A percentile compares a stretch with the other conserved stretches of the same genome.
Evolutionary conservation across 1,140 invertebrate genomes (phyloP).

Genomic region (Magallana ariakensis): DNA sequence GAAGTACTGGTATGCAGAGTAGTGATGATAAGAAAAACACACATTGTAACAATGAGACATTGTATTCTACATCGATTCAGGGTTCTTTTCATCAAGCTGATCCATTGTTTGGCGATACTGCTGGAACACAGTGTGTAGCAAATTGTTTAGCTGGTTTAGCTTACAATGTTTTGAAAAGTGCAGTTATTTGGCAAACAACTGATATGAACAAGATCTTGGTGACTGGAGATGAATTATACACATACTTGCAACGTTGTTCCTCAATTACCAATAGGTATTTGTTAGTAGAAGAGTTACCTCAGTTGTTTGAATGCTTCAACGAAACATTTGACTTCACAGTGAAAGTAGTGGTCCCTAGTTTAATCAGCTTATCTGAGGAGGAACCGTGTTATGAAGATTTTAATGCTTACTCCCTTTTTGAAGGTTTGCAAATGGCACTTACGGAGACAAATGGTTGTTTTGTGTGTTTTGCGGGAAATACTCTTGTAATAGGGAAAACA

Average conservation of each 20-base stretch:
- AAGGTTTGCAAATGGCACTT: background rate
- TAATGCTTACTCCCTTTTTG: too few relatives aligned
- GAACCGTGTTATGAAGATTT: background rate
- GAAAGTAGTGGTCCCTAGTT: background rate
- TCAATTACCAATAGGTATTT: slow-evolving; percentile 4
- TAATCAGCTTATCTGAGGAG: slow-evolving; percentile 3
- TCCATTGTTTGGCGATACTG: background rate
- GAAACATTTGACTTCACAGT: background rate
- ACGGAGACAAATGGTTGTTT: background rate
- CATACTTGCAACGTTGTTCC: background rate
- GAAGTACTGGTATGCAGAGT: background rate
- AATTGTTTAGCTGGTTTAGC: background rate
- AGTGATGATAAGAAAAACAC: background rate
- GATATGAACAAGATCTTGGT: too few relatives aligned
- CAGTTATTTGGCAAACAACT: background rate
- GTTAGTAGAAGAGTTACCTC: background rate
- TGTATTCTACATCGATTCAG: background rate
- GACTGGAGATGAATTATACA: too few relatives aligned
- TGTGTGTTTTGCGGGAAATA: too few relatives aligned
- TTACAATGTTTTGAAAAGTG: slow-evolving; percentile 1
- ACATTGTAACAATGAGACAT: background rate
- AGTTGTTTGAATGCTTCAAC: background rate
- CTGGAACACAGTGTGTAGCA: background rate
- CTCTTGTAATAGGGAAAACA: background rate
- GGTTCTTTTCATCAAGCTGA: background rate